Evolutionary conservation across 2,113 vertebrate species (phyloP).

Genomic region (Lepidiolamprologus cunningtoni): DNA sequence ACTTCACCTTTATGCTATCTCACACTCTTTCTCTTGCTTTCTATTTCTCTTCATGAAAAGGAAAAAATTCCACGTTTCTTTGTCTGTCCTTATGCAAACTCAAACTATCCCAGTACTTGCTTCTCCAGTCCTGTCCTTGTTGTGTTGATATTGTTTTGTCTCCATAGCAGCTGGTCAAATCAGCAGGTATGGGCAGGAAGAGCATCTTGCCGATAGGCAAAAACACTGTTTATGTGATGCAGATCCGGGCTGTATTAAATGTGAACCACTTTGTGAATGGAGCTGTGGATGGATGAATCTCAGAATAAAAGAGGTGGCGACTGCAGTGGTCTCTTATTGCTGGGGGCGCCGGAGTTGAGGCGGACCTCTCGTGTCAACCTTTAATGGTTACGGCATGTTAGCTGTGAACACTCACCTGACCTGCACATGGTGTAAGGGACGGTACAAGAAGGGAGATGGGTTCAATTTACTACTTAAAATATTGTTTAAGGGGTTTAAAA

Average conservation of each 20-base stretch:
- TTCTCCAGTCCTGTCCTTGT: neutral
- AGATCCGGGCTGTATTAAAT: neutral
- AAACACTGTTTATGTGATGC: neutral
- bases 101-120: neutral
- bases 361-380: neutral
- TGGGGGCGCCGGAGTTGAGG: neutral
- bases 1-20: neutral
- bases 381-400: neutral
- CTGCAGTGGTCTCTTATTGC: neutral
- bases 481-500: neutral
- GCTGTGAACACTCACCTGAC: neutral
- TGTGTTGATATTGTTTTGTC: conserved; percentile 23
- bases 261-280: neutral
- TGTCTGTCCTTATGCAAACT: neutral
- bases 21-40: neutral
- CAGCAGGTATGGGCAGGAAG: neutral
- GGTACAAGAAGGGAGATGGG: neutral
- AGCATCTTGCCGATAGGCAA: neutral
- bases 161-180: conserved; percentile 34
- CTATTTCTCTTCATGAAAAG: neutral
- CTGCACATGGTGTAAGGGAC: neutral
- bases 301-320: neutral
- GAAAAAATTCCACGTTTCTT: neutral
- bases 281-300: neutral
- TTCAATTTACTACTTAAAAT: neutral